Conservation (phyloP, 2,888 invertebrate genomes). For the Osmoderma eremita region DNA sequence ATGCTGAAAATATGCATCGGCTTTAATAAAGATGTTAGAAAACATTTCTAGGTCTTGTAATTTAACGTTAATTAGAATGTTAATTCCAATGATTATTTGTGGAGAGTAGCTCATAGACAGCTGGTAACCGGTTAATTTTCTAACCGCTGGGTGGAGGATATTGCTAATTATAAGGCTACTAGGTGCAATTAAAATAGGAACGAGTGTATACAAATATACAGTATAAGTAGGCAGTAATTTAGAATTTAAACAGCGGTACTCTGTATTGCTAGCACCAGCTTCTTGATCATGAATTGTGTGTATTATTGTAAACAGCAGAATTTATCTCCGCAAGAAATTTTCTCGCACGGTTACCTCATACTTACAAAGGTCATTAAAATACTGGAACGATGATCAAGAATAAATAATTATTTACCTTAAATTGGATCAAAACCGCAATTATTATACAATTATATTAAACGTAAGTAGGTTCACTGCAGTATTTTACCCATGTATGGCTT, state of each 20-base stretch:
- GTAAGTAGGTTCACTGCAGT: slow-evolving; percentile 4
- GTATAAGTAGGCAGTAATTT: too few relatives aligned
- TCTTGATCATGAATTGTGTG: too few relatives aligned
- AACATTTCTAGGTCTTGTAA: background rate
- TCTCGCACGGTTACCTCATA: background rate
- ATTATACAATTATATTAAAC: background rate
- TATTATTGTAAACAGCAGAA: background rate
- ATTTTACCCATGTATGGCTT: slow-evolving; percentile 1
- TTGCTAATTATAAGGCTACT: too few relatives aligned
- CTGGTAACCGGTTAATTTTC: too few relatives aligned
- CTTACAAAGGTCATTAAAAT: slow-evolving; percentile 1
- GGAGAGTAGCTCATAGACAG: too few relatives aligned
- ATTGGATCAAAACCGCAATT: slow-evolving; percentile 14
- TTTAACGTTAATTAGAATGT: slow-evolving; percentile 5
- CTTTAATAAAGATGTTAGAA: background rate
- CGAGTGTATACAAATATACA: too few relatives aligned
- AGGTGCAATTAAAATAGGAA: too few relatives aligned
- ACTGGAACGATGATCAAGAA: background rate
- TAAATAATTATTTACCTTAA: slow-evolving; percentile 23
- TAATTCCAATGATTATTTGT: background rate
- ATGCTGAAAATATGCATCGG: background rate
- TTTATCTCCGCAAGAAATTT: background rate
- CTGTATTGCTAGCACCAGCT: background rate
- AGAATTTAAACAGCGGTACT: too few relatives aligned
- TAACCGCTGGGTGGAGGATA: too few relatives aligned